phyloP scores from a whole-genome alignment of 2,888 invertebrate species.

The Drosophila bunnanda region DNA sequence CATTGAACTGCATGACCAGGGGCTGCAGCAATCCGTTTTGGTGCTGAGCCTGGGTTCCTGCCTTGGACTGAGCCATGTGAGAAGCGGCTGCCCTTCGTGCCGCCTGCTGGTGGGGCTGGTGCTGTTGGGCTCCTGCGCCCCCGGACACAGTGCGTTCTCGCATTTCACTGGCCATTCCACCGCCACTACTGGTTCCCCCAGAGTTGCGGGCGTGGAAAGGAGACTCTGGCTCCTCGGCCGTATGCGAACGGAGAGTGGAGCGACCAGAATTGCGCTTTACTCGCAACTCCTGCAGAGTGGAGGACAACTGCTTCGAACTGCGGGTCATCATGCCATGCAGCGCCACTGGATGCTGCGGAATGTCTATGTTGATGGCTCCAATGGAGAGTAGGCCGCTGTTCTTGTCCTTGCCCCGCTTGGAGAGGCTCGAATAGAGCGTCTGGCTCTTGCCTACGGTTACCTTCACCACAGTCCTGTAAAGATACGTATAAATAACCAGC shows the following conservation, averaged over 20 bases:
- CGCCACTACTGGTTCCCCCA: constrained; percentile 71
- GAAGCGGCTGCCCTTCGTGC: constrained; percentile 65
- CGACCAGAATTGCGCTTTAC: constrained; percentile 92
- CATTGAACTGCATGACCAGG: constrained; percentile 94
- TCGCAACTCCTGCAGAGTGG: constrained; percentile 94
- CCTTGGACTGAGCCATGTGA: constrained; percentile 68
- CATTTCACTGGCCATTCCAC: constrained; percentile 46
- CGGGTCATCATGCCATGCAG: constrained; percentile 99
- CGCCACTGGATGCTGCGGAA: constrained; percentile 99
- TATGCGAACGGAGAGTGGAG: constrained; percentile 87
- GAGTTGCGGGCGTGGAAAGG: constrained; percentile 83
- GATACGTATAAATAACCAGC: background rate
- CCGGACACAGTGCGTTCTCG: constrained; percentile 10
- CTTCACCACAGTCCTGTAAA: constrained; percentile 93
- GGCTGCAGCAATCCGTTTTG: constrained; percentile 90
- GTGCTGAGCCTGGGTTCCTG: constrained; percentile 80
- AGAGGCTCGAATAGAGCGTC: constrained; percentile 94
- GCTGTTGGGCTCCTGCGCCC: constrained; percentile 64
- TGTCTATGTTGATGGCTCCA: constrained; percentile 96
- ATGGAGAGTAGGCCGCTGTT: constrained; percentile 93
- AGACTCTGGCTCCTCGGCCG: constrained; percentile 86
- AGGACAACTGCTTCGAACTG: constrained; percentile 95
- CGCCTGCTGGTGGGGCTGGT: constrained; percentile 72
- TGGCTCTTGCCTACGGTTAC: constrained; percentile 96
- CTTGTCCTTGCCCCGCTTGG: constrained; percentile 90